Percentiles rank a stretch among this genome's conserved stretches.
Evolutionary conservation across 2,113 vertebrate genomes (phyloP).

Genomic region (Madoqua kirkii): DNA sequence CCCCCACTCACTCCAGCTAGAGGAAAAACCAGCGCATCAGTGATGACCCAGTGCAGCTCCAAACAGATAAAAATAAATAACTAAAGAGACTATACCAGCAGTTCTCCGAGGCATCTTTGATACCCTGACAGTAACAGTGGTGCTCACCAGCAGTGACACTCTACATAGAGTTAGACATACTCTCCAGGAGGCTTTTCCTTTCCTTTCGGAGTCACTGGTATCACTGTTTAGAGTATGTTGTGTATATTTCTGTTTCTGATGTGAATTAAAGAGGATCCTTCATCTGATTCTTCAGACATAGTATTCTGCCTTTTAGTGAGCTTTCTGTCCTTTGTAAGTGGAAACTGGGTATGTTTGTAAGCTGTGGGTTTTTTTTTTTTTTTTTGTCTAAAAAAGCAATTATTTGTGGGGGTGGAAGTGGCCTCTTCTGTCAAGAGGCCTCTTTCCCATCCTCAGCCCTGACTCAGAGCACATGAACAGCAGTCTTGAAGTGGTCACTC

Average conservation of each 20-base stretch:
- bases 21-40: not conserved
- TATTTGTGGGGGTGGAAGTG: not conserved
- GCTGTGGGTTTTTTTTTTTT: not conserved
- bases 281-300: conserved; percentile 16
- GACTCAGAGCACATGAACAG: not conserved
- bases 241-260: not conserved
- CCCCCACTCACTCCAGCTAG: not conserved
- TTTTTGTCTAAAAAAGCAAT: not conserved
- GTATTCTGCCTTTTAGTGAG: conserved; percentile 20
- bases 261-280: not conserved
- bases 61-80: not conserved
- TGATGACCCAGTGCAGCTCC: not conserved
- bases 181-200: not conserved
- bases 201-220: not conserved
- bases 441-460: not conserved
- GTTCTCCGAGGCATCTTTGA: not conserved
- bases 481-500: not conserved
- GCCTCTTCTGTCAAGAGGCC: not conserved
- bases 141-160: not conserved
- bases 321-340: conserved; percentile 28
- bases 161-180: not conserved
- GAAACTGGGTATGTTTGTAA: not conserved
- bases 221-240: not conserved
- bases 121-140: not conserved
- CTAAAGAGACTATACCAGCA: not conserved